Evolutionary conservation across 2,113 vertebrate species (phyloP).

Genomic region (Grus americana): DNA sequence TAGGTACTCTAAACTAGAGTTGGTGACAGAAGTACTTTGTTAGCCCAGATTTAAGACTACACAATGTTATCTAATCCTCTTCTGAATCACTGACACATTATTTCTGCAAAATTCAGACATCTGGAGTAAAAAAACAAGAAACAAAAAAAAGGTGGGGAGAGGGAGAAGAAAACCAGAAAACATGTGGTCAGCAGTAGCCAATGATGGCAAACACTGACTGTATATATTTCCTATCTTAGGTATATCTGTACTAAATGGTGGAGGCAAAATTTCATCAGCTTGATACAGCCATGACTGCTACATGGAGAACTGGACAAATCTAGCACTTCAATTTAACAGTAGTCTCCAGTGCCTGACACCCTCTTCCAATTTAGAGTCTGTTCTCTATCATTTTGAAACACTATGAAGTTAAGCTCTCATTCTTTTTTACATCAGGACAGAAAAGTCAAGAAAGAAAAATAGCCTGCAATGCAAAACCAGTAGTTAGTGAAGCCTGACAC

Average conservation of each 20-base stretch:
- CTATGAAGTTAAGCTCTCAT: background rate
- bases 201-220: background rate
- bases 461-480: background rate
- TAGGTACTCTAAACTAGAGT: background rate
- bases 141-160: too few species aligned
- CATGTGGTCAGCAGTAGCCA: background rate
- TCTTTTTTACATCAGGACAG: background rate
- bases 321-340: background rate
- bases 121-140: background rate
- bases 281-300: background rate
- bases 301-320: background rate
- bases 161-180: background rate
- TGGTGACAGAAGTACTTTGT: background rate
- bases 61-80: background rate
- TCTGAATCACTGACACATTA: background rate
- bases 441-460: background rate
- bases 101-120: background rate
- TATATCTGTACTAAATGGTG: background rate
- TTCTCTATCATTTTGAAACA: background rate
- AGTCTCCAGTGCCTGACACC: background rate
- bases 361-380: background rate
- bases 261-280: background rate
- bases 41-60: background rate
- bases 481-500: background rate
- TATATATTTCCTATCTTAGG: background rate